Conservation (phyloP, 2,113 vertebrate genomes). For the Pomatostomus ruficeps region DNA sequence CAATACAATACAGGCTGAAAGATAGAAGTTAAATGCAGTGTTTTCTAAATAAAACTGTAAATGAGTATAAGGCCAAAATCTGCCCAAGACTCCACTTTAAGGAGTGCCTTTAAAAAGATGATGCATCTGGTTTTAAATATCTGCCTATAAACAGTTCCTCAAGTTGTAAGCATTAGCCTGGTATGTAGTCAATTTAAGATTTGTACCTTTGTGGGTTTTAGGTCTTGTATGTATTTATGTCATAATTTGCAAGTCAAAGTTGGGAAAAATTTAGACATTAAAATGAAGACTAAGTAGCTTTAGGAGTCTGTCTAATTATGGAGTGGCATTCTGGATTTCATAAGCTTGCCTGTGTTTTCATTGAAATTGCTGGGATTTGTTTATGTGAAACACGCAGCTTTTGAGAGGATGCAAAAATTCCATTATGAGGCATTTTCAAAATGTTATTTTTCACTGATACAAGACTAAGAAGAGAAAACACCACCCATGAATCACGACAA, state of each 20-base stretch:
- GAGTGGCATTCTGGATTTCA: not conserved
- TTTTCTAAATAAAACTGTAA: not conserved
- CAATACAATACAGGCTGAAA: not conserved
- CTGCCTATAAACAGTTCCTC: not conserved
- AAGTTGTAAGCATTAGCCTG: not conserved
- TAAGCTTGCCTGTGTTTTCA: not conserved
- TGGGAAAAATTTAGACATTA: not conserved
- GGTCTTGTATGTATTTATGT: not conserved
- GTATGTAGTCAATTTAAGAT: not conserved
- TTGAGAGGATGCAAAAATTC: not conserved
- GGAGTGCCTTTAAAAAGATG: not conserved
- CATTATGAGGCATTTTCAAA: not conserved
- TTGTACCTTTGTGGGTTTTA: not conserved
- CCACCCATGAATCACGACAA: not conserved
- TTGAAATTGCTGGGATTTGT: not conserved
- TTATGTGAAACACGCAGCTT: not conserved
- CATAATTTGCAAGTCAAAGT: not conserved
- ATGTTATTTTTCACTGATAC: not conserved
- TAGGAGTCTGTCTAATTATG: not conserved
- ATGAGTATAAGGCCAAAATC: not conserved
- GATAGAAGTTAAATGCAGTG: not conserved
- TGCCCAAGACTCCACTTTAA: not conserved
- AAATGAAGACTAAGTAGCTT: not conserved
- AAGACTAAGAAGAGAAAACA: not conserved
- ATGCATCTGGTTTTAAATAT: not conserved